Evolutionary conservation across 2,888 invertebrate species (phyloP), one percentile per base, ranked within the genome.

Genomic region (Amphipoea lucens): DNA sequence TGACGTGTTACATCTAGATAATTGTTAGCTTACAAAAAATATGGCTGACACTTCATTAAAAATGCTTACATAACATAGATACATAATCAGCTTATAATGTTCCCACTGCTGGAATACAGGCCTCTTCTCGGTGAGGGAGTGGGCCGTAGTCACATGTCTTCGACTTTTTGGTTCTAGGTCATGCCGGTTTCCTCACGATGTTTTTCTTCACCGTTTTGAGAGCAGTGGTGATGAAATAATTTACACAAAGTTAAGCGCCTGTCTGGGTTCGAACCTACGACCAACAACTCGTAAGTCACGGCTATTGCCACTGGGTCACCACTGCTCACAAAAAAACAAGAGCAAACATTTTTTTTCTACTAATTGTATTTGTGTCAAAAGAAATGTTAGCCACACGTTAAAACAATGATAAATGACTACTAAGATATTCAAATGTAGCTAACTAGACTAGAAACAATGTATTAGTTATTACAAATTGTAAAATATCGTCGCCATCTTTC

Each of bases 401-500:
- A 40, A 74, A 63, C 11, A 36, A 76, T 85, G 62, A 87, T 85
- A 7, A 48, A 75, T 72, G 7, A 65, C 40, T 17, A 6, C 7
- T n/a, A 48, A 14, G n/a, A 68, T 74, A 69, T 54, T 79, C 73
- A 48, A 73, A 45, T 73, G 62, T 79, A n/a, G 40, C 57, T 57
- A 66, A 69, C 71, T 66, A 70, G 65, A 60, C 75, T n/a, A 82
- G 11, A 69, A 60, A 4, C 36, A 62, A 63, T 42, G n/a, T 48
- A 63, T 48, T 63, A 51, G 7, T 65, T 42, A 74, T 81, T 74
- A 75, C 57, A 75, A 83, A 76, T 71, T 69, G 42, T 82, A 69
- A 77, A 75, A 82, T 73, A 86, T 76, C 36, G 71, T 66, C 14
- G 57, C 42, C 57, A 86, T 88, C 65, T 79, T 70, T 84, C 77